Evolutionary conservation across 2,797 vertebrate genomes (phyloP).

Genomic region (Denticeps clupeoides): DNA sequence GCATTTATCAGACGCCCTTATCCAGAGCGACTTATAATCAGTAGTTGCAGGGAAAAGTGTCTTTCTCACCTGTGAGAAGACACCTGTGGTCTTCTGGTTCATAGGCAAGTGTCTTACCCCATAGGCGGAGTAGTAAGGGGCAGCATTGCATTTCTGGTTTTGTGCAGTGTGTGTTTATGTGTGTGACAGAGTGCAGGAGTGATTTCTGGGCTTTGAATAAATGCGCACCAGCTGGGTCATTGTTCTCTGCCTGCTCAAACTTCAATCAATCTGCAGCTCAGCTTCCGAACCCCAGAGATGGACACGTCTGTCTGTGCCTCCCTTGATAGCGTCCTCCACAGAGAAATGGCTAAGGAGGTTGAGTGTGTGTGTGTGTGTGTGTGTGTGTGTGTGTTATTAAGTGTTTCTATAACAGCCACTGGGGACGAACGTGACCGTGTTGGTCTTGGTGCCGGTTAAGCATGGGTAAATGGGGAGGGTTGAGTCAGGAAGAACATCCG

Average conservation of each 20-base stretch:
- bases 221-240: conserved; percentile 51
- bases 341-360: neutral
- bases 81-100: neutral
- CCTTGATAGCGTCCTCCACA: neutral
- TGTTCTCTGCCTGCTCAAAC: conserved; percentile 26
- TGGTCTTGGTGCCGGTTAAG: neutral
- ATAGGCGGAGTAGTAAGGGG: neutral
- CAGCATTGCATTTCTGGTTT: neutral
- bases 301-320: conserved; percentile 19
- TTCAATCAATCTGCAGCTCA: conserved; percentile 24
- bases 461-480: too few relatives aligned
- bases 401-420: neutral
- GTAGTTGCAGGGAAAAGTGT: too few relatives aligned
- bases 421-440: conserved; percentile 1
- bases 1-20: too few relatives aligned
- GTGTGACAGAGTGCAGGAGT: conserved; percentile 29
- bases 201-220: conserved; percentile 59
- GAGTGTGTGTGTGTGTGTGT: conserved; percentile 8
- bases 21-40: too few relatives aligned
- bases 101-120: neutral
- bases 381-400: conserved; percentile 3
- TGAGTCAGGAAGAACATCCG: too few relatives aligned
- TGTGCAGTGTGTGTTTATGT: conserved; percentile 17
- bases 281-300: conserved; percentile 10
- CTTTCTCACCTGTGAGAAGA: too few relatives aligned